These are phyloP conservation scores for Mesoligia furuncula DNA, from an alignment of 2,888 invertebrate species.

Conservation along the genomic window DNA sequence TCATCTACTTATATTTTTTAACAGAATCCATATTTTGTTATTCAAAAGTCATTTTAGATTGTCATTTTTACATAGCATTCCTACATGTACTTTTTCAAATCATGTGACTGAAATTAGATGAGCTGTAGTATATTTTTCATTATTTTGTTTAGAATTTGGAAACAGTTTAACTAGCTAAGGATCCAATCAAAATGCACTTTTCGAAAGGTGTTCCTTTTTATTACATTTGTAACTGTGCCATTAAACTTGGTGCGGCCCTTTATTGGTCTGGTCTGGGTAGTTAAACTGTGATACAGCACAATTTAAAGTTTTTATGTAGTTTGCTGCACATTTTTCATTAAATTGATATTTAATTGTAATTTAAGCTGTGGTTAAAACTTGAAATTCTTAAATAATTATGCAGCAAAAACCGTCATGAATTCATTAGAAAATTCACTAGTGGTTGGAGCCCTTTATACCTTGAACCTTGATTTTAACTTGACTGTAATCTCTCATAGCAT, in stretches of 20 bases:
- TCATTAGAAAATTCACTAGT: neutral
- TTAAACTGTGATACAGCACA: neutral
- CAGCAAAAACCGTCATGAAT: neutral
- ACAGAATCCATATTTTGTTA: neutral
- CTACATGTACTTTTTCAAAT: neutral
- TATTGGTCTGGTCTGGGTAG: neutral
- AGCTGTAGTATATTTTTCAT: conserved; percentile 9
- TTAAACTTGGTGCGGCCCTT: neutral
- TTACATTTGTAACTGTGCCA: neutral
- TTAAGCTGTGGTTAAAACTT: neutral
- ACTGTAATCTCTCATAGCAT: neutral
- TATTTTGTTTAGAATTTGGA: neutral
- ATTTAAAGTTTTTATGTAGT: neutral
- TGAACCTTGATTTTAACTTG: neutral
- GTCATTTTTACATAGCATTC: too few relatives aligned
- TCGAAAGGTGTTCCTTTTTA: neutral
- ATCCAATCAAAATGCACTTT: conserved; percentile 1
- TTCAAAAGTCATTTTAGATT: neutral
- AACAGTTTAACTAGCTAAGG: neutral
- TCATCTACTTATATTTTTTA: neutral
- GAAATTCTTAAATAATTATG: neutral
- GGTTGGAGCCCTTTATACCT: neutral
- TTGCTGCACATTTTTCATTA: conserved; percentile 6
- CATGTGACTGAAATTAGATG: conserved; percentile 6
- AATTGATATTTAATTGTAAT: neutral